Conservation (phyloP, 2,113 vertebrate genomes). For the Dipodomys stephensi region DNA sequence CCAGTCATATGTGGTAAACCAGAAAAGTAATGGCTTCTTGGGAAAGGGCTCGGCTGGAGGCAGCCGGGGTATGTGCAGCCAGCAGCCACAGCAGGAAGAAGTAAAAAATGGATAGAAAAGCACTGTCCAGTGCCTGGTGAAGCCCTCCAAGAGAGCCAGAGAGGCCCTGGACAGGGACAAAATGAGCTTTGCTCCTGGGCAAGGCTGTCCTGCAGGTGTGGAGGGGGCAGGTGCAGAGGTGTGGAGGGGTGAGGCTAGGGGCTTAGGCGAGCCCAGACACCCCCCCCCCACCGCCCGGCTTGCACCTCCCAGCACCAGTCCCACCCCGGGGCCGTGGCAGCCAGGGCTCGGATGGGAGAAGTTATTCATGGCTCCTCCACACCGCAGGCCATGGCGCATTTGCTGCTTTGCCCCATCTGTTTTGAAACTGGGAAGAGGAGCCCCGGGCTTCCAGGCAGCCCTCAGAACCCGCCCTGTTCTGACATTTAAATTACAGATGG, state of each 20-base stretch:
- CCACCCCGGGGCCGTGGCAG: neutral
- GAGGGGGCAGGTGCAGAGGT: neutral
- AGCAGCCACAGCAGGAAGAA: no score
- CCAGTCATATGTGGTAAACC: neutral
- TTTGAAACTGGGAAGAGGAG: constrained; percentile 88
- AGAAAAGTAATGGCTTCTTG: neutral
- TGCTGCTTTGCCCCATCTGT: constrained; percentile 81
- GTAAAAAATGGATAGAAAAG: neutral
- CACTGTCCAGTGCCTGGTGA: neutral
- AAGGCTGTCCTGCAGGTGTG: neutral
- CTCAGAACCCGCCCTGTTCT: constrained; percentile 83
- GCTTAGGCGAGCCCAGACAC: neutral
- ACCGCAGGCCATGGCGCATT: constrained; percentile 78
- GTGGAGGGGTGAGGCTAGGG: neutral
- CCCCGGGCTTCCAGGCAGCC: constrained; percentile 79
- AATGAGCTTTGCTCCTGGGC: neutral
- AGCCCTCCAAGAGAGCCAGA: neutral
- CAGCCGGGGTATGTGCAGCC: neutral
- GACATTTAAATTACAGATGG: constrained; percentile 91
- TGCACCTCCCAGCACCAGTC: no score
- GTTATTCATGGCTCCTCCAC: constrained; percentile 69
- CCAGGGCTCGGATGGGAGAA: neutral
- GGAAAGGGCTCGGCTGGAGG: neutral
- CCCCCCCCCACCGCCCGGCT: no score
- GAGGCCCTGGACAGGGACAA: neutral